Evolutionary conservation across 2,888 invertebrate genomes (phyloP).

Genomic region (Mimas tiliae): DNA sequence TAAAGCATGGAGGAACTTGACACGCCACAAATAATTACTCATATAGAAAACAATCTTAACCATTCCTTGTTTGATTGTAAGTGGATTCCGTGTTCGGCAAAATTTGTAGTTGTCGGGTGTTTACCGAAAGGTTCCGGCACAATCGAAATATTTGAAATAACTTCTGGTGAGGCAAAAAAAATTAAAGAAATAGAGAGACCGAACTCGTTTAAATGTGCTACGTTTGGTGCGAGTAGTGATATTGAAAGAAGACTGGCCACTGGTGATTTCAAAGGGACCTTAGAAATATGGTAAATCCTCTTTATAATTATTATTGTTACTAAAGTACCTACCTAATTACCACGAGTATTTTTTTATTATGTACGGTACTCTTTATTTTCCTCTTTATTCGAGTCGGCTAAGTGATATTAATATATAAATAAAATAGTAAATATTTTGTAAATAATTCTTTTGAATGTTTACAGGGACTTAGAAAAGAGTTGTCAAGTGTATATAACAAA

Average conservation of each 20-base stretch:
- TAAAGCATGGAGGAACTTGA: constrained; percentile 73
- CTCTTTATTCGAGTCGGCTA: too few species aligned
- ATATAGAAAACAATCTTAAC: constrained; percentile 91
- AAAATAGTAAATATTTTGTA: too few species aligned
- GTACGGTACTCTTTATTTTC: too few species aligned
- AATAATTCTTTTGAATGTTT: not conserved
- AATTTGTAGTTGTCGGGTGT: constrained; percentile 94
- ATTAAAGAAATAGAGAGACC: constrained; percentile 91
- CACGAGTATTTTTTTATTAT: not conserved
- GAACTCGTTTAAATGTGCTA: constrained; percentile 96
- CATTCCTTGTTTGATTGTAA: constrained; percentile 96
- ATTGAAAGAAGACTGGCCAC: constrained; percentile 93
- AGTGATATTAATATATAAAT: too few species aligned
- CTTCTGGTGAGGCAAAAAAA: constrained; percentile 88
- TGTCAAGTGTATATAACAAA: constrained; percentile 91
- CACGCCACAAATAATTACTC: constrained; percentile 96
- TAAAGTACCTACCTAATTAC: not conserved
- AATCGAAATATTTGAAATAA: constrained; percentile 92
- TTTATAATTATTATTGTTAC: not conserved
- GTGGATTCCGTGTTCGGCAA: constrained; percentile 98
- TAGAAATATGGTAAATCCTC: constrained; percentile 90
- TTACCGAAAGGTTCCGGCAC: constrained; percentile 94
- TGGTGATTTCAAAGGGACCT: constrained; percentile 94
- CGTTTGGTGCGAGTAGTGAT: constrained; percentile 94
- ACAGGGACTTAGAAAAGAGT: constrained; percentile 91